Percentiles rank a stretch among this genome's conserved stretches.
phyloP scores from a whole-genome alignment of 2,113 vertebrate species.

The Isurus oxyrinchus region DNA sequence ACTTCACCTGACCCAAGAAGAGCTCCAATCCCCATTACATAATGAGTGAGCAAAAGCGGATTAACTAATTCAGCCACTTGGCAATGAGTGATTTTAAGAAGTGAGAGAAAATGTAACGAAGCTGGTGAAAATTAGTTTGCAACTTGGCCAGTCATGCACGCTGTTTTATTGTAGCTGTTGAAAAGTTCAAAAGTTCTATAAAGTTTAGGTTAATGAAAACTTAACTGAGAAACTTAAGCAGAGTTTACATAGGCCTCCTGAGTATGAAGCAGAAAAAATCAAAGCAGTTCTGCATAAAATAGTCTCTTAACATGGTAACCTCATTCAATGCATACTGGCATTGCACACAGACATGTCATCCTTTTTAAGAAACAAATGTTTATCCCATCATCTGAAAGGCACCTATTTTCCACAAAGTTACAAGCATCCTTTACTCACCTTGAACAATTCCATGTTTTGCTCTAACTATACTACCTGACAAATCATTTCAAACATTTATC shows the following conservation, averaged over 20 bases:
- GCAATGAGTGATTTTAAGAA: not conserved
- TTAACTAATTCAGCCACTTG: not conserved
- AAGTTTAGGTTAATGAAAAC: not conserved
- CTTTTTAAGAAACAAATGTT: conserved; percentile 41
- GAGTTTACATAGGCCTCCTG: not conserved
- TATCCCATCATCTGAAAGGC: conserved; percentile 33
- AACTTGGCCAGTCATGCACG: not conserved
- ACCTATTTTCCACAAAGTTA: not conserved
- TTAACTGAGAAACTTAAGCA: not conserved
- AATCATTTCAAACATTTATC: not conserved
- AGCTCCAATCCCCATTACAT: not conserved
- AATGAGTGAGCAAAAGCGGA: not conserved
- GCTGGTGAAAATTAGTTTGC: conserved; percentile 14
- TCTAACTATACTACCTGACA: not conserved
- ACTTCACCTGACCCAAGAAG: not conserved
- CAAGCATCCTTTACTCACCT: not conserved
- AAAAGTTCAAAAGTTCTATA: not conserved
- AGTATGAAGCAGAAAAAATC: not conserved
- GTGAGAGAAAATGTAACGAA: not conserved
- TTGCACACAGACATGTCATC: conserved; percentile 45
- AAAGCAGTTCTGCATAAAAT: not conserved
- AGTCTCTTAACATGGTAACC: not conserved
- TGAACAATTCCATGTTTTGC: not conserved
- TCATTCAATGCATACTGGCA: conserved; percentile 41
- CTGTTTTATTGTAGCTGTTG: conserved; percentile 8